phyloP scores from a whole-genome alignment of 53 echinoderm and acorn worm genomes.

The Echinometra lucunter region DNA sequence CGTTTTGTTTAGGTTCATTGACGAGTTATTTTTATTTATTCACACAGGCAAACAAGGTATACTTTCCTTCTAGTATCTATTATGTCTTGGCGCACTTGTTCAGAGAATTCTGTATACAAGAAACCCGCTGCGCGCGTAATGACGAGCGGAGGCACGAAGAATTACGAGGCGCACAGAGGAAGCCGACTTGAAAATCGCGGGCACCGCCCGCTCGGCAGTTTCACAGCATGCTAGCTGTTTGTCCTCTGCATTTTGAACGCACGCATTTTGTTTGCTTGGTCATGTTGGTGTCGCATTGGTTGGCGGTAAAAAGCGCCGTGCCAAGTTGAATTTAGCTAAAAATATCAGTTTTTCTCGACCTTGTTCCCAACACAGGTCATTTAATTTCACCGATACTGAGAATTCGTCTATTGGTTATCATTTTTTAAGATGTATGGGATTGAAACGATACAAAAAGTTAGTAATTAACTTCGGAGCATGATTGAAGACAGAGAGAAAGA shows the following conservation, averaged over 20 bases:
- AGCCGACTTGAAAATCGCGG: slow-evolving; percentile 4
- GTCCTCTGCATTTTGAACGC: neutral
- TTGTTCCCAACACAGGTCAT: neutral
- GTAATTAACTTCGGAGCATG: neutral
- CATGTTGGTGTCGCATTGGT: neutral
- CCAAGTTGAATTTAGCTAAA: neutral
- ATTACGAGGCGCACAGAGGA: neutral
- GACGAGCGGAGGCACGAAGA: neutral
- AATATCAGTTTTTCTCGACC: neutral
- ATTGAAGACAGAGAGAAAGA: neutral
- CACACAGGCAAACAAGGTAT: neutral
- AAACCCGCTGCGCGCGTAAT: slow-evolving; percentile 9
- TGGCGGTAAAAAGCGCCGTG: neutral
- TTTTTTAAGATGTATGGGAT: neutral
- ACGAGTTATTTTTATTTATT: neutral
- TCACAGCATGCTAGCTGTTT: neutral
- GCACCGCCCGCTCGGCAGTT: neutral
- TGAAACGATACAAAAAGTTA: neutral
- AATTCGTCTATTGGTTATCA: neutral
- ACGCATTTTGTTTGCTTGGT: neutral
- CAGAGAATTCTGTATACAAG: neutral
- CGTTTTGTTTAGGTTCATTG: neutral
- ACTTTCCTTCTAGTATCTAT: neutral
- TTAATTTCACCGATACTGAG: neutral
- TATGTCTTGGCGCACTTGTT: neutral